These are phyloP conservation scores for Macrotis lagotis DNA, from an alignment of 2,113 vertebrate genomes.

Conservation along the genomic window DNA sequence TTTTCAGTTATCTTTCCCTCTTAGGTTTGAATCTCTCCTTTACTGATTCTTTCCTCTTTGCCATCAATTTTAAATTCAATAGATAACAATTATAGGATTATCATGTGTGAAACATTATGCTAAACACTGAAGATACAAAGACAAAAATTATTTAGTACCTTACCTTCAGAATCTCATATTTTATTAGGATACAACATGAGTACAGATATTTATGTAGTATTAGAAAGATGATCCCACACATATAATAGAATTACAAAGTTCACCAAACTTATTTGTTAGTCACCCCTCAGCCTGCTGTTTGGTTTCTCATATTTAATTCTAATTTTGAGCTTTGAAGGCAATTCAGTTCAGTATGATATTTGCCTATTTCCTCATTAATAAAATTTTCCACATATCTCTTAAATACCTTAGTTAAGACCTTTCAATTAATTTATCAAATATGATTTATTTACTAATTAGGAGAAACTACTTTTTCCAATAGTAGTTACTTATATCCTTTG, in stretches of 20 bases:
- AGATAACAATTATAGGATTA: neutral
- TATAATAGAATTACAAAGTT: slow-evolving; percentile 1
- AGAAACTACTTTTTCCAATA: neutral
- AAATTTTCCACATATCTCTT: neutral
- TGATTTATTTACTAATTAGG: neutral
- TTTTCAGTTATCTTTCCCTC: neutral
- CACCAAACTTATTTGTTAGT: neutral
- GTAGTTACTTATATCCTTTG: neutral
- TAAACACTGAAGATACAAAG: neutral
- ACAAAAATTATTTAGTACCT: neutral
- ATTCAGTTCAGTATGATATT: neutral
- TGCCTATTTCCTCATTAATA: neutral
- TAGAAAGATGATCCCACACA: neutral
- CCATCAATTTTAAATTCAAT: neutral
- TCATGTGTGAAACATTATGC: neutral
- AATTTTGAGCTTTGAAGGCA: neutral
- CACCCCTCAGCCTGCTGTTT: neutral
- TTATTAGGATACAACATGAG: neutral
- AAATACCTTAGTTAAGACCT: neutral
- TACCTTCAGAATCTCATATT: neutral
- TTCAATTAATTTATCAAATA: neutral
- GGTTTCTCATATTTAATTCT: neutral
- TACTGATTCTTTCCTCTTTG: neutral
- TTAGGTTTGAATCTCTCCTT: neutral
- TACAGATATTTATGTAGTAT: neutral